Evolutionary conservation across 2,888 invertebrate species (phyloP).

Genomic region (Rhogogaster chlorosoma): DNA sequence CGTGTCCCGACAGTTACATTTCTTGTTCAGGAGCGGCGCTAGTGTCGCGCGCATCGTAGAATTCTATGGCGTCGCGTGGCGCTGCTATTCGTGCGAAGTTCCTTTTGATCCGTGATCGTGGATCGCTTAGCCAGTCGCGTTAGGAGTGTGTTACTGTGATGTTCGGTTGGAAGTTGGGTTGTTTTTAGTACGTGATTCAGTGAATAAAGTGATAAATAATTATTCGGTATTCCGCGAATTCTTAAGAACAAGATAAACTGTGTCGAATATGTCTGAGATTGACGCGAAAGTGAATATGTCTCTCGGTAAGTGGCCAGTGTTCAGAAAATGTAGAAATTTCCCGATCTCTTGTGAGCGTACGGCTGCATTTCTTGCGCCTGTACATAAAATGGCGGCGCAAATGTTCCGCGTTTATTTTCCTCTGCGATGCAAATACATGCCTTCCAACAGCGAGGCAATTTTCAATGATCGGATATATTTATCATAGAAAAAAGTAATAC

Average conservation of each 20-base stretch:
- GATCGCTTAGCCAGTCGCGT: not conserved
- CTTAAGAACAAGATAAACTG: slow-evolving; percentile 34
- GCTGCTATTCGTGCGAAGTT: not conserved
- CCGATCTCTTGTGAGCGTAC: slow-evolving; percentile 71
- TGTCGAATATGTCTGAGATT: slow-evolving; percentile 72
- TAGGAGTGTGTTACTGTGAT: slow-evolving; percentile 9
- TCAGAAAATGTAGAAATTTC: slow-evolving; percentile 64
- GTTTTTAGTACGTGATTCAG: not conserved
- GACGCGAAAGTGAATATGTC: slow-evolving; percentile 77
- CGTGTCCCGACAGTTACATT: not conserved
- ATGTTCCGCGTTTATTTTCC: slow-evolving; percentile 30
- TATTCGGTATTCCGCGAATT: slow-evolving; percentile 54
- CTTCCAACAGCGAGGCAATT: slow-evolving; percentile 57
- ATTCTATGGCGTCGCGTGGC: not conserved
- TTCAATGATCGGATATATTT: slow-evolving; percentile 23
- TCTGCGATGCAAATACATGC: slow-evolving; percentile 50
- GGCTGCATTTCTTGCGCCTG: slow-evolving; percentile 66
- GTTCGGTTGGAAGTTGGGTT: not conserved
- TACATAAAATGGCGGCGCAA: slow-evolving; percentile 67
- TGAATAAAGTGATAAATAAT: slow-evolving; percentile 20
- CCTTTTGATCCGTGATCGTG: not conserved
- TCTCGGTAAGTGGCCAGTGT: slow-evolving; percentile 75
- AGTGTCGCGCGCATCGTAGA: not conserved
- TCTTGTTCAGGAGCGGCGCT: not conserved
- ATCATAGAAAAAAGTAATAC: slow-evolving; percentile 1